A percentile compares a stretch with the other conserved stretches of the same genome.
Evolutionary conservation across 2,113 vertebrate species (phyloP).

Genomic region (Ceyx melanurus): DNA sequence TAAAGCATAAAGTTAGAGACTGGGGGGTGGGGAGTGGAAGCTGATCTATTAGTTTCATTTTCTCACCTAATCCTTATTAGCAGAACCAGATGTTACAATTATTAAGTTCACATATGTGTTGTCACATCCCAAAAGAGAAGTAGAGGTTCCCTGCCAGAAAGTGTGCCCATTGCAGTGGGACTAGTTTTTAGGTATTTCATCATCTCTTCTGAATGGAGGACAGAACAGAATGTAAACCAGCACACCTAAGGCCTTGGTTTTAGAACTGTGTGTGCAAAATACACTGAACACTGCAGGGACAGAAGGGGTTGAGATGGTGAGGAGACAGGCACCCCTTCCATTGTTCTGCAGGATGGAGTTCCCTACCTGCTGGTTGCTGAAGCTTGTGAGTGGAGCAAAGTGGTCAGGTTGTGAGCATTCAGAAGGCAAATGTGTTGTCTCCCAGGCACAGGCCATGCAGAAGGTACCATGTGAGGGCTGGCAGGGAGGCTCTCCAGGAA

Average conservation of each 20-base stretch:
- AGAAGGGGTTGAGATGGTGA: neutral
- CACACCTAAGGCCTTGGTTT: neutral
- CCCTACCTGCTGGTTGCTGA: neutral
- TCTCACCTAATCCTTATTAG: neutral
- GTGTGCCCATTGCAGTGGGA: neutral
- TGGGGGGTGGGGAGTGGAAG: accelerated
- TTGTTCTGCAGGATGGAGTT: neutral
- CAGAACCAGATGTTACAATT: neutral
- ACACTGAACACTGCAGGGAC: neutral
- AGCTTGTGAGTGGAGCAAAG: neutral
- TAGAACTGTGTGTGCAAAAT: neutral
- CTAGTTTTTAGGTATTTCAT: neutral
- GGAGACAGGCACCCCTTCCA: neutral
- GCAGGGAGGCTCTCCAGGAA: accelerated
- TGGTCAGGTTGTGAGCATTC: neutral
- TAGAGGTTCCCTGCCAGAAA: neutral
- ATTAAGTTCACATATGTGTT: neutral
- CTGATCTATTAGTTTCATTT: neutral
- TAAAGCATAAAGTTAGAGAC: neutral
- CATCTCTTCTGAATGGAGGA: neutral
- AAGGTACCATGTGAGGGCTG: neutral
- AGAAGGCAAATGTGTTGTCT: neutral
- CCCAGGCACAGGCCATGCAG: neutral
- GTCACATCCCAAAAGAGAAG: neutral
- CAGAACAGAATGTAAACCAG: neutral